Base-by-base conservation (phyloP, 2,797 vertebrate genomes). In the Arremon aurantiirostris region DNA sequence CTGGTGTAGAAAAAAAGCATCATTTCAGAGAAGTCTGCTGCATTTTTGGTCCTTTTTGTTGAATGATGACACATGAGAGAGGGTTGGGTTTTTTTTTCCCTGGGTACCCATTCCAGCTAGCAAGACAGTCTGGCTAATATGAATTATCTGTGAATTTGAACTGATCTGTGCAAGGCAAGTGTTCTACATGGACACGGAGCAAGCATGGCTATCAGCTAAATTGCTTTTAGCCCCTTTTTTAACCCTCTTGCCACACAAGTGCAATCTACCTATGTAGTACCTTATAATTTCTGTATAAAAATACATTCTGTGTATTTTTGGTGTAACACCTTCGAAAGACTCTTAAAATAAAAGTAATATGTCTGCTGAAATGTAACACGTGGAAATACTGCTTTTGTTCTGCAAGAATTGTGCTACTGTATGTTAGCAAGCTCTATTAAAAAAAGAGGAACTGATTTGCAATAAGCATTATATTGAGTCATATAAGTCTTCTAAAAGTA, bases 401-500 rank as follows among this genome's bases (percentile, higher is more conserved):
- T 97, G 86, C 66, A 27, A 89, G 94, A 93, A 75, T 56, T 28
- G 46, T 92, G 34, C 61, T 93, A 78, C 59, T 87, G 30, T 52
- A 68, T 75, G 82, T 90, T 96, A 96, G 85, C 76, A 95, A 94
- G 88, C 96, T 97, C 96, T 95, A 88, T 73, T 86, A 41, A 80
- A 91, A 97, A 97, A 97, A 97, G 96, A 95, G 96, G 97, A 98
- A 98, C 90, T 95, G 55, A 46, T 61, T 94, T 96, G 52, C 86
- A 95, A 91, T 89, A 94, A 91, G 71, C 52, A 79, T 96, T 95
- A 77, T 96, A 94, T 94, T 96, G 96, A 97, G 90, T 98, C 96
- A 97, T 89, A 41, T 63, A 79, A 90, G 32, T 92, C 72, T 84
- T 93, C 60, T 59, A 44, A 75, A 94, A 92, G 53, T 89, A 92